A percentile compares a stretch with the other conserved stretches of the same genome.
These are phyloP conservation scores for Pristionchus japonicus DNA, from an alignment of 2,888 invertebrate species.

Conservation along the genomic window DNA sequence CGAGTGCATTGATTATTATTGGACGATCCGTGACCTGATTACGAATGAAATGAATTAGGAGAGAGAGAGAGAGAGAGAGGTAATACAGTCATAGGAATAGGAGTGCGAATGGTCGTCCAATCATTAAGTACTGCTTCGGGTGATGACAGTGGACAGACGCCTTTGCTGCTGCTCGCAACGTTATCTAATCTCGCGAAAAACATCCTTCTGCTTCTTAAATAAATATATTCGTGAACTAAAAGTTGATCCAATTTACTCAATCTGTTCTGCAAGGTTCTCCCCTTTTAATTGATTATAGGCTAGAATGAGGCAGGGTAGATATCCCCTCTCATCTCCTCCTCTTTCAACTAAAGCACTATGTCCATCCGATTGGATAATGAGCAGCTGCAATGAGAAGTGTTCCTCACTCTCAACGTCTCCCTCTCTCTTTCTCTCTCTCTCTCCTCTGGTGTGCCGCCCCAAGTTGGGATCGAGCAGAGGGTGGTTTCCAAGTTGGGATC, in stretches of 20 bases:
- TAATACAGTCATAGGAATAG: not conserved
- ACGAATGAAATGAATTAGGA: not conserved
- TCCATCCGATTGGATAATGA: not conserved
- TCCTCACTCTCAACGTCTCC: too few relatives aligned
- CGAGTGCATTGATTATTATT: constrained; percentile 1
- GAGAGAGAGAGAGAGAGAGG: not conserved
- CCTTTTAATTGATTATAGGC: constrained; percentile 20
- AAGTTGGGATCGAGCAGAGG: too few relatives aligned
- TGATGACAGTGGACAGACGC: not conserved
- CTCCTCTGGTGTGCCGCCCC: too few relatives aligned
- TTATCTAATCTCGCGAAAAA: constrained; percentile 21
- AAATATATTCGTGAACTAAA: too few relatives aligned
- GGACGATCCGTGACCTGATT: not conserved
- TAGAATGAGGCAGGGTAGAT: not conserved
- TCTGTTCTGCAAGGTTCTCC: constrained; percentile 11
- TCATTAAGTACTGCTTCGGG: not conserved
- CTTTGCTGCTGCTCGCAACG: not conserved
- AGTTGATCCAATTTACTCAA: constrained; percentile 32
- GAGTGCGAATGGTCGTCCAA: not conserved
- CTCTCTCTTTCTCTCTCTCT: too few relatives aligned
- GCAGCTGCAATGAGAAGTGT: not conserved
- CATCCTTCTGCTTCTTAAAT: not conserved
- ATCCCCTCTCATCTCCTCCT: not conserved
- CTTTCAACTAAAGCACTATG: not conserved
- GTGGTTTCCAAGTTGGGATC: too few relatives aligned